Evolutionary conservation across 2,113 vertebrate genomes (phyloP).

Genomic region (Lynx canadensis): DNA sequence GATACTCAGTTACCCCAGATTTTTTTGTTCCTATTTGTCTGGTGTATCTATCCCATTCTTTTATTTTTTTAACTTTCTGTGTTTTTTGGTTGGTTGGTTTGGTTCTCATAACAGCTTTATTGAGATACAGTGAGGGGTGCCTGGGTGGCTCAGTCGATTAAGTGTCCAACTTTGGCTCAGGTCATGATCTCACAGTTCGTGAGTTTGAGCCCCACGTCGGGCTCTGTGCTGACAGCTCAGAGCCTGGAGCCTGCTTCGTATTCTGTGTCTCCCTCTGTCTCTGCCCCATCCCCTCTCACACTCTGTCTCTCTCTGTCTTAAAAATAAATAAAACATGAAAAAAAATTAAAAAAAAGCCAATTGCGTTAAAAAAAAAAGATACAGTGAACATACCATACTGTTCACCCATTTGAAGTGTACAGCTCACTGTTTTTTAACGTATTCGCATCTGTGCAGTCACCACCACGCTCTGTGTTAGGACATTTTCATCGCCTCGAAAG

Average conservation of each 20-base stretch:
- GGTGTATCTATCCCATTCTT: background rate
- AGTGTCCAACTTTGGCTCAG: too few relatives aligned
- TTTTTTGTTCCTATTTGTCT: background rate
- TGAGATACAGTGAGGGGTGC: background rate
- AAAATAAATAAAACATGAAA: too few relatives aligned
- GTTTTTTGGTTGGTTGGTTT: background rate
- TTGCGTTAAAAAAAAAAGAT: background rate
- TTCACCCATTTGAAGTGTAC: background rate
- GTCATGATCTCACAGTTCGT: too few relatives aligned
- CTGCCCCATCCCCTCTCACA: too few relatives aligned
- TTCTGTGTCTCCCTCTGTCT: too few relatives aligned
- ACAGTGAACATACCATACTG: background rate
- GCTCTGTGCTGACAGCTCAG: too few relatives aligned
- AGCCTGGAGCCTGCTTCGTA: too few relatives aligned
- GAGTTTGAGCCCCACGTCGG: too few relatives aligned
- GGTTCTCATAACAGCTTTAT: background rate
- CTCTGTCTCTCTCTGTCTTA: too few relatives aligned
- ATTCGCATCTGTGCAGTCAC: background rate
- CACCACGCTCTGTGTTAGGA: background rate
- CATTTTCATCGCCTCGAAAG: background rate
- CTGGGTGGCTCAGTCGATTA: too few relatives aligned
- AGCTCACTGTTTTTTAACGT: background rate
- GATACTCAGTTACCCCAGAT: background rate
- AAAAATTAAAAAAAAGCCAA: too few relatives aligned
- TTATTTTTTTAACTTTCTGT: background rate